Percentiles rank a stretch among this genome's conserved stretches.
Evolutionary conservation across 2,888 invertebrate genomes (phyloP).

Genomic region (Eilema sororculum): DNA sequence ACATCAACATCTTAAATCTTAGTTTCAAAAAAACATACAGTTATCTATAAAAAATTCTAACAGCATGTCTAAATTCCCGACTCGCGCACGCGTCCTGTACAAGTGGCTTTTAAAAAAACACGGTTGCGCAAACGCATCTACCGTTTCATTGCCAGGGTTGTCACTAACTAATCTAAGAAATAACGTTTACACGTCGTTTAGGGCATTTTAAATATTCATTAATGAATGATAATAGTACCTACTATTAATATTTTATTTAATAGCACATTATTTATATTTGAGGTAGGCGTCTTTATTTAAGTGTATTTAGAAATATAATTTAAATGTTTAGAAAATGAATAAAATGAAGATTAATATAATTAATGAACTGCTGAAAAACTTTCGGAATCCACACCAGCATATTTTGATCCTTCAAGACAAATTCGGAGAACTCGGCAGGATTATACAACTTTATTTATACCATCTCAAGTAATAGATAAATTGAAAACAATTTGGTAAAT

Average conservation of each 20-base stretch:
- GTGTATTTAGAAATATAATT: too few species aligned
- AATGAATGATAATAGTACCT: background rate
- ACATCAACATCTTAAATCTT: background rate
- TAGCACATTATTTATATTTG: too few species aligned
- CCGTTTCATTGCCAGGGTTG: slow-evolving; percentile 39
- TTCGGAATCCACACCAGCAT: background rate
- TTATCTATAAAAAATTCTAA: slow-evolving; percentile 42
- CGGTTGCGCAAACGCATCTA: slow-evolving; percentile 37
- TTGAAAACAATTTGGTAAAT: background rate
- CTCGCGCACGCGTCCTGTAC: slow-evolving; percentile 41
- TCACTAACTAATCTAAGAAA: background rate
- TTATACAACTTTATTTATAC: background rate
- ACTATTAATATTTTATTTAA: too few species aligned
- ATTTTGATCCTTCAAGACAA: background rate
- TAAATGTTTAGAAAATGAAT: too few species aligned
- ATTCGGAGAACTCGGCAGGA: background rate
- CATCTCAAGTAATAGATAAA: background rate
- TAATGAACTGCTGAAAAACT: background rate
- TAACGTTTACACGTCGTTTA: too few species aligned
- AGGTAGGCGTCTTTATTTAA: too few species aligned
- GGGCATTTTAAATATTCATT: background rate
- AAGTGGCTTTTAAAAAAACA: slow-evolving; percentile 46
- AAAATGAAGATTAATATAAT: too few species aligned
- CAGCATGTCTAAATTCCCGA: slow-evolving; percentile 39
- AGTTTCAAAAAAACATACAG: background rate